These are phyloP conservation scores for Mystacornis crossleyi DNA, from an alignment of 2,113 vertebrate species.

Conservation along the genomic window DNA sequence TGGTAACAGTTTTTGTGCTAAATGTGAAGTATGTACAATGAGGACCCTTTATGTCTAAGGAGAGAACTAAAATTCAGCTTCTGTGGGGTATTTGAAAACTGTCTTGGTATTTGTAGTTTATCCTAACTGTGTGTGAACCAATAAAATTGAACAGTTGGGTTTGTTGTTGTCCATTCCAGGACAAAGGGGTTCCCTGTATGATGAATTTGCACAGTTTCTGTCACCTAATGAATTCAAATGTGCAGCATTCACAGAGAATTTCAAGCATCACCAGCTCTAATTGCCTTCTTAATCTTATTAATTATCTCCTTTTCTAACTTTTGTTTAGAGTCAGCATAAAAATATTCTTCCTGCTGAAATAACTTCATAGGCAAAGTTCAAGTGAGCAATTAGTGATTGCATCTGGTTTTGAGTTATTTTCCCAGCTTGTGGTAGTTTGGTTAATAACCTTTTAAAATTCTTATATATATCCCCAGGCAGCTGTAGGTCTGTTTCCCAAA, in stretches of 20 bases:
- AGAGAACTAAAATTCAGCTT: neutral
- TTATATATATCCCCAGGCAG: slow-evolving; percentile 27
- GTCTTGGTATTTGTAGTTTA: neutral
- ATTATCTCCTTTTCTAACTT: slow-evolving; percentile 21
- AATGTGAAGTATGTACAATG: accelerated
- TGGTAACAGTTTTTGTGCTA: neutral
- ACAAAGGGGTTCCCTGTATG: neutral
- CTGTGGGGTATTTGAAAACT: neutral
- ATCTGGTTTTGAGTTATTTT: slow-evolving; percentile 63
- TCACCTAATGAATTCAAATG: neutral
- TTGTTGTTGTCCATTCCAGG: neutral
- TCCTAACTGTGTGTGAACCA: neutral
- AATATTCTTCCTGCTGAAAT: slow-evolving; percentile 48
- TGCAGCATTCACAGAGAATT: neutral
- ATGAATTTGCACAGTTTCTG: neutral
- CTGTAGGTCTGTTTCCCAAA: slow-evolving; percentile 33
- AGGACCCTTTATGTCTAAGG: neutral
- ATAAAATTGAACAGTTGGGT: neutral
- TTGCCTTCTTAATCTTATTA: slow-evolving; percentile 40
- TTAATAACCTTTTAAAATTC: slow-evolving; percentile 62
- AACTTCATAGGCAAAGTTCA: slow-evolving; percentile 63
- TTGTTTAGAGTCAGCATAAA: slow-evolving; percentile 53
- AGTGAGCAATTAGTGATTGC: slow-evolving; percentile 64
- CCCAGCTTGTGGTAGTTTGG: slow-evolving; percentile 50
- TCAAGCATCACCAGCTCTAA: neutral